Base-by-base conservation (phyloP, 2,888 invertebrate species). In the Azorinus chamasolen region DNA sequence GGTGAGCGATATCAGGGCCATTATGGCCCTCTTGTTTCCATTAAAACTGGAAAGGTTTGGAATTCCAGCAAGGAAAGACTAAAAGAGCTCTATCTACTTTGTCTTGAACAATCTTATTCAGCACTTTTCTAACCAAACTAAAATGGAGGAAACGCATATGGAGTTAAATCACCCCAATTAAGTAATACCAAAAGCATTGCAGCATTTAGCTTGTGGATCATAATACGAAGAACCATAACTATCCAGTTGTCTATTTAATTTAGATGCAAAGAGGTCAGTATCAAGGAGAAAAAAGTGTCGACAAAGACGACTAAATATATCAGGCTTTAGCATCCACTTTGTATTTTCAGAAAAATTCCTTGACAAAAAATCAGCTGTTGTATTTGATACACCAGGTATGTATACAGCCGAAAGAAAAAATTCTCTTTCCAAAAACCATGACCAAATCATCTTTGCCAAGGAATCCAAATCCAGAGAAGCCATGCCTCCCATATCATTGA, bases 181-280 rank as follows among this genome's bases (percentile, higher is more conserved):
- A n/a, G n/a, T n/a, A 6, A 76, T 14, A 0, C 71, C 51, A 55
- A 76, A 76, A 45, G 66, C 63, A 66, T 76, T 50, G 45, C 50
- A 18, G 12, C 41, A 45, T 18, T 69, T 53, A 39, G 70, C 70
- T 10, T 61, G 70, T 18, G 70, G 63, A 43, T 83, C 72, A 27
- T 59, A 58, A 50, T 48, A 61, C 74, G 68, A 77, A 2, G 71
- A 70, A 16, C 74, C 74, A 74, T 65, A 79, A 5, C 6, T 18
- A 2, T 66, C 27, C n/a, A 66, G 1, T 16, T 58, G 32, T 12
- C 12, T 22, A 51, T 77, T 77, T 3, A 64, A 10, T 59, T 61
- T 43, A 8, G 69, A 69, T 4, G 78, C 72, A 74, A 83, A 83
- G 6, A 76, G 25, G 61, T 79, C 79, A 18, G 72, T 65, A 22